A percentile compares a stretch with the other conserved stretches of the same genome.
Conservation (phyloP, 2,113 vertebrate species). For the Etheostoma spectabile region DNA sequence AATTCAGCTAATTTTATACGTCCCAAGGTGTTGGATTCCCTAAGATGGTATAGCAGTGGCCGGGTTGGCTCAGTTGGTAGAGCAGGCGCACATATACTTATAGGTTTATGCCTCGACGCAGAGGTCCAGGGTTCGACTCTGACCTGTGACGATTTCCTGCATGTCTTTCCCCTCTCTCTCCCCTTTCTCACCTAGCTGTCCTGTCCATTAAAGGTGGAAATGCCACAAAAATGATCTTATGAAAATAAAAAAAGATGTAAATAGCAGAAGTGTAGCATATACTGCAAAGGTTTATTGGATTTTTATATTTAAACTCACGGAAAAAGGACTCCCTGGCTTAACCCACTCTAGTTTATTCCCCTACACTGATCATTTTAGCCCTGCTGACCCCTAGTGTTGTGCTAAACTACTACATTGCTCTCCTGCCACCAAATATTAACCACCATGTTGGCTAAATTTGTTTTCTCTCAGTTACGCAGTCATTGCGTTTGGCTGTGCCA, state of each 20-base stretch:
- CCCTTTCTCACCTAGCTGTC: too few species aligned
- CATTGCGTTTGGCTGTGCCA: constrained; percentile 98
- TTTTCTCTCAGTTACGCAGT: constrained; percentile 89
- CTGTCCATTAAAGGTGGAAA: too few species aligned
- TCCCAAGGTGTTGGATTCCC: neutral
- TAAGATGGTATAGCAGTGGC: neutral
- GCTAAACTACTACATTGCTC: neutral
- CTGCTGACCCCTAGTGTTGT: constrained; percentile 44
- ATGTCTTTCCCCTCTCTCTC: too few species aligned
- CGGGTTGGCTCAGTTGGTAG: too few species aligned
- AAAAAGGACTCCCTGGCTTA: neutral
- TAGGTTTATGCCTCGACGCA: too few species aligned
- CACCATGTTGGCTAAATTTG: neutral
- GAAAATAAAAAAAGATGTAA: too few species aligned
- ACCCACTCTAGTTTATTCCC: neutral
- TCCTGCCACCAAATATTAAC: neutral
- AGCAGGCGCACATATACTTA: too few species aligned
- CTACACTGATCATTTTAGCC: neutral
- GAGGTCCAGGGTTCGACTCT: too few species aligned
- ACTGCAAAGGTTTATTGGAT: neutral
- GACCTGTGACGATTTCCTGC: too few species aligned
- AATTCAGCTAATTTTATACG: constrained; percentile 11
- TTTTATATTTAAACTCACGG: neutral
- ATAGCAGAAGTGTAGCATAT: neutral
- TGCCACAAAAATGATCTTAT: too few species aligned